Percentiles rank a stretch among this genome's conserved stretches.
Evolutionary conservation across 2,113 vertebrate species (phyloP).

Genomic region (Siniperca chuatsi): DNA sequence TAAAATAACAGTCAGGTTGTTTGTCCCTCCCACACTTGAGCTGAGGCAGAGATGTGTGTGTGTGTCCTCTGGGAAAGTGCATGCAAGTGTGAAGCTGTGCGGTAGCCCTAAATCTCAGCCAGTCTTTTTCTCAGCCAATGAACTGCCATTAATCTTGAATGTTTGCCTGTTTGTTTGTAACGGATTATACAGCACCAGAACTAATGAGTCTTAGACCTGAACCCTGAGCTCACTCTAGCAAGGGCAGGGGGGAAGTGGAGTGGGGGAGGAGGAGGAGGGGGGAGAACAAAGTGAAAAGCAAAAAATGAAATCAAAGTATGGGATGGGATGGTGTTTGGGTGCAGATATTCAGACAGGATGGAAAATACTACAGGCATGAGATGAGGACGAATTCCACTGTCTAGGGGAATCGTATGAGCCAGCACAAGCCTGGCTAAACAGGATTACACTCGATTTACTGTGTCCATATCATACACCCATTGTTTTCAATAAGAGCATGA

Average conservation of each 20-base stretch:
- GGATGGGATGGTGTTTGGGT: constrained; percentile 5
- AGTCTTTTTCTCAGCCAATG: constrained; percentile 56
- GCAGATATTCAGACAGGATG: background rate
- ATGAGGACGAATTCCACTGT: background rate
- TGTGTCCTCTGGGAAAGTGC: constrained; percentile 38
- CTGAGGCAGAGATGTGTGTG: constrained; percentile 20
- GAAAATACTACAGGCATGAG: background rate
- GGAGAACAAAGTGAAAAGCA: background rate
- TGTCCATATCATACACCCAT: background rate
- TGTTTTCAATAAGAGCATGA: constrained; percentile 25
- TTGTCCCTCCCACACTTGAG: constrained; percentile 42
- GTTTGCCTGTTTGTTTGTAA: constrained; percentile 75
- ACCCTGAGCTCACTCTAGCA: constrained; percentile 21
- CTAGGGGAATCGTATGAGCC: background rate
- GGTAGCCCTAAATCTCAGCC: constrained; percentile 55
- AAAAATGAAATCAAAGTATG: background rate
- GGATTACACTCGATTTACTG: constrained; percentile 20
- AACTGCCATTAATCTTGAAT: constrained; percentile 70
- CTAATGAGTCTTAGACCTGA: constrained; percentile 69
- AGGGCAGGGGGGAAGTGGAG: background rate
- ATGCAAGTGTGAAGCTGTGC: constrained; percentile 37
- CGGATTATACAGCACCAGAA: constrained; percentile 67
- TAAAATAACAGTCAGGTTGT: constrained; percentile 63
- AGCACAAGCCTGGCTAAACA: constrained; percentile 7
- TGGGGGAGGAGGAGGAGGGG: background rate